phyloP scores from a whole-genome alignment of 2,113 vertebrate species.

The Origma solitaria region DNA sequence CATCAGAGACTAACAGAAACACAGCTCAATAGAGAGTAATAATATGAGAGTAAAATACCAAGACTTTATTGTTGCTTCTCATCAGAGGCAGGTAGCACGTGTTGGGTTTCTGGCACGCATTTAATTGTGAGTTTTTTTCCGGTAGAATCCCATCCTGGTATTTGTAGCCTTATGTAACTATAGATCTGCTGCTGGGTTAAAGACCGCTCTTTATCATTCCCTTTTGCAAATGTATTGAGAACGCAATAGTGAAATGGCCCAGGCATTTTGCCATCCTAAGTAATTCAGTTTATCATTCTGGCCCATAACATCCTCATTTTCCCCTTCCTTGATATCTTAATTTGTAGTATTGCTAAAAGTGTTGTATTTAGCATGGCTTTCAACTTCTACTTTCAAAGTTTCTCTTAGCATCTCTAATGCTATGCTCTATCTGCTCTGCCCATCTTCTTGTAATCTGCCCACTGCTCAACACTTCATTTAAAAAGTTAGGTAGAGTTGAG shows the following conservation, averaged over 20 bases:
- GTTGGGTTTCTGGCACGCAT: neutral
- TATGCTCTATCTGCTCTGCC: neutral
- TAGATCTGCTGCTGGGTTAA: neutral
- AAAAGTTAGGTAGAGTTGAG: conserved; percentile 10
- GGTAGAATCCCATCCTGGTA: neutral
- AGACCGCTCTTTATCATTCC: neutral
- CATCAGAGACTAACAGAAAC: conserved; percentile 22
- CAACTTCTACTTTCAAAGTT: conserved; percentile 16
- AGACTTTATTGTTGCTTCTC: neutral
- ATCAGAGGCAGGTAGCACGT: neutral
- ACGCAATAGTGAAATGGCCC: neutral
- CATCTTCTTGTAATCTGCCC: conserved; percentile 13
- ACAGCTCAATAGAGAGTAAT: neutral
- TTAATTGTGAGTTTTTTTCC: neutral
- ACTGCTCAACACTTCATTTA: conserved; percentile 36
- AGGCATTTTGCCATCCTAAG: neutral
- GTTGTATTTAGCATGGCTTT: conserved; percentile 7
- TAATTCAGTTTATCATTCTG: conserved; percentile 35
- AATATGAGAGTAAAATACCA: neutral
- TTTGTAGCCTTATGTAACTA: neutral
- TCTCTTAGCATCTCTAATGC: conserved; percentile 15
- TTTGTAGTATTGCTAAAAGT: neutral
- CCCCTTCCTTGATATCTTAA: conserved; percentile 27
- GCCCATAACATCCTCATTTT: conserved; percentile 22
- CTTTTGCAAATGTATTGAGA: neutral